Evolutionary conservation across 2,797 vertebrate genomes (phyloP).

Genomic region (Epinephelus coioides): DNA sequence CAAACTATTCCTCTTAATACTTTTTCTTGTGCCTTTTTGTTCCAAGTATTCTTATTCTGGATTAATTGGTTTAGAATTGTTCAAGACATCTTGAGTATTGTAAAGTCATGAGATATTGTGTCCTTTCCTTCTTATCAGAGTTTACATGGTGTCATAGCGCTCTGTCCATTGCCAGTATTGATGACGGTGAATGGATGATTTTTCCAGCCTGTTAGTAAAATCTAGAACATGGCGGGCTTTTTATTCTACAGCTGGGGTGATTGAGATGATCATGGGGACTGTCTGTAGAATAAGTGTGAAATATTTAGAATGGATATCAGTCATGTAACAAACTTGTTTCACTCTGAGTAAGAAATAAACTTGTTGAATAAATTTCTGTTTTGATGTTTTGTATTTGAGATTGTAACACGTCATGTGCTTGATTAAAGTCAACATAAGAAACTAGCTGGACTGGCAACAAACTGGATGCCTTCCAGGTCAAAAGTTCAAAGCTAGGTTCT

Average conservation of each 20-base stretch:
- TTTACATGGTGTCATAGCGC: slow-evolving; percentile 20
- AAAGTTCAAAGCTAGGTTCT: background rate
- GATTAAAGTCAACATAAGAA: background rate
- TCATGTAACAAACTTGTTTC: slow-evolving; percentile 44
- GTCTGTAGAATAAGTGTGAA: slow-evolving; percentile 23
- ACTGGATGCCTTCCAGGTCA: too few relatives aligned
- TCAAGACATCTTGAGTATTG: slow-evolving; percentile 29
- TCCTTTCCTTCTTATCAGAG: slow-evolving; percentile 16
- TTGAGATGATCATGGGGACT: background rate
- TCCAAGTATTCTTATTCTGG: slow-evolving; percentile 39
- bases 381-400: background rate
- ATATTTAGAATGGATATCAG: slow-evolving; percentile 29
- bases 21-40: slow-evolving; percentile 60
- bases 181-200: slow-evolving; percentile 5
- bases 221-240: slow-evolving; percentile 5
- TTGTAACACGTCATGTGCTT: background rate
- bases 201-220: slow-evolving; percentile 32
- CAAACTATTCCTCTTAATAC: slow-evolving; percentile 13
- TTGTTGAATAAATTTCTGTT: slow-evolving; percentile 42
- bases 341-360: slow-evolving; percentile 61
- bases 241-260: slow-evolving; percentile 26
- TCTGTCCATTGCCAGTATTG: slow-evolving; percentile 16
- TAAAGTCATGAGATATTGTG: slow-evolving; percentile 26
- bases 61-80: slow-evolving; percentile 28
- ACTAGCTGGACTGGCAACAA: background rate